A percentile compares a stretch with the other conserved stretches of the same genome.
Conservation (phyloP, 2,797 vertebrate species). For the Miopithecus talapoin region DNA sequence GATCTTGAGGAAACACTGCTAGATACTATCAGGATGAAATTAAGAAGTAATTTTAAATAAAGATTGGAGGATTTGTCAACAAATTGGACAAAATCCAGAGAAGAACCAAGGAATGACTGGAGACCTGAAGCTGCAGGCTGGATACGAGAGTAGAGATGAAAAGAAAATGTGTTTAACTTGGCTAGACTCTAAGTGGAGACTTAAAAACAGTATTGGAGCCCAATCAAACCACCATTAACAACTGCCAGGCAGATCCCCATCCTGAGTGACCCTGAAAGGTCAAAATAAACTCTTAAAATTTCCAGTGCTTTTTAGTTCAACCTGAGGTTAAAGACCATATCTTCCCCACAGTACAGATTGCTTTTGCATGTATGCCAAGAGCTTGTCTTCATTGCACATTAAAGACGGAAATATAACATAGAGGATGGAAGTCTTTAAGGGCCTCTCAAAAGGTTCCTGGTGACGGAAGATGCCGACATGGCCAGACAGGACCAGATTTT, state of each 20-base stretch:
- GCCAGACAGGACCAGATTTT: not conserved
- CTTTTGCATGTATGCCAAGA: constrained; percentile 55
- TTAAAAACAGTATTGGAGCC: constrained; percentile 58
- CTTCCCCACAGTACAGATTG: constrained; percentile 28
- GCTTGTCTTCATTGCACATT: constrained; percentile 31
- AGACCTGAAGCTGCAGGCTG: constrained; percentile 78
- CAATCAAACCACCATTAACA: constrained; percentile 68
- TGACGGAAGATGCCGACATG: not conserved
- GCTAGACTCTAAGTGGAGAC: constrained; percentile 70
- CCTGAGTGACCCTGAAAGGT: constrained; percentile 52
- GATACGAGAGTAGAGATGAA: constrained; percentile 79
- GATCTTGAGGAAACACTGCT: constrained; percentile 35
- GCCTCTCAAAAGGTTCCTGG: not conserved
- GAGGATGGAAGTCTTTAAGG: not conserved
- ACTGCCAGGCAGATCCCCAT: constrained; percentile 67
- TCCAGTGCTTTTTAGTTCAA: constrained; percentile 69
- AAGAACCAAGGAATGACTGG: constrained; percentile 76
- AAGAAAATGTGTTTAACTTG: constrained; percentile 82
- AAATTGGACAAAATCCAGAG: constrained; percentile 83
- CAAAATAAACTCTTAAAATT: constrained; percentile 66
- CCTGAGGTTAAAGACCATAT: constrained; percentile 70
- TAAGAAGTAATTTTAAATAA: constrained; percentile 63
- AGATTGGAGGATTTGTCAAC: constrained; percentile 78
- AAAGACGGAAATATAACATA: constrained; percentile 36
- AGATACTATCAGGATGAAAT: constrained; percentile 67